phyloP scores from a whole-genome alignment of 2,888 invertebrate genomes.

The Drosophila hamatofila region DNA sequence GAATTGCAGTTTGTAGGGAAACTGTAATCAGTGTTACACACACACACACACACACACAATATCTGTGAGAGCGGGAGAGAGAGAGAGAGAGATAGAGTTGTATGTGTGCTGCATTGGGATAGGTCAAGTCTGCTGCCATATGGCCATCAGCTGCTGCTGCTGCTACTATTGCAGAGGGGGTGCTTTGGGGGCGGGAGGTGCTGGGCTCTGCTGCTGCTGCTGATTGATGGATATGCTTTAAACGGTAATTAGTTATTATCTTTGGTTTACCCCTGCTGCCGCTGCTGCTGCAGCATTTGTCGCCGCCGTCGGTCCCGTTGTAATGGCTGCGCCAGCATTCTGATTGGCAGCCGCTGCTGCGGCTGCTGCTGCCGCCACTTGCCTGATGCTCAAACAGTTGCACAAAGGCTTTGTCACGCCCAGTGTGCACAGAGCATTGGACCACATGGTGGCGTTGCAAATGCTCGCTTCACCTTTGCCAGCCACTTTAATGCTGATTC shows the following conservation, averaged over 20 bases:
- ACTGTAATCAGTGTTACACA: slow-evolving; percentile 45
- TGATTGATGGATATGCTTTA: slow-evolving; percentile 18
- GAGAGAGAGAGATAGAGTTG: slow-evolving; percentile 15
- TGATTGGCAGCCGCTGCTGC: slow-evolving; percentile 82
- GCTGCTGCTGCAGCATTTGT: slow-evolving; percentile 56
- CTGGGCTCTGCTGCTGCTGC: not conserved
- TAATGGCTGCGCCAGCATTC: slow-evolving; percentile 71
- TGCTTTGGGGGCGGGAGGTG: slow-evolving; percentile 11
- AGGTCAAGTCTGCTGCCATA: slow-evolving; percentile 76
- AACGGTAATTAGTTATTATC: slow-evolving; percentile 23
- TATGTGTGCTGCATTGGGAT: slow-evolving; percentile 61
- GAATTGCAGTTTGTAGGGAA: slow-evolving; percentile 46
- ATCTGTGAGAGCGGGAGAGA: slow-evolving; percentile 18
- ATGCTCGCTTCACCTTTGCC: slow-evolving; percentile 76
- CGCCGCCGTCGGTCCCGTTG: slow-evolving; percentile 77
- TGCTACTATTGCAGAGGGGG: slow-evolving; percentile 43
- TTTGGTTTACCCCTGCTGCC: slow-evolving; percentile 76
- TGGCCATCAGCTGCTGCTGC: slow-evolving; percentile 63
- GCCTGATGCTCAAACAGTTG: slow-evolving; percentile 85
- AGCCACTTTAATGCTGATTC: slow-evolving; percentile 77
- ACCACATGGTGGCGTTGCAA: slow-evolving; percentile 83
- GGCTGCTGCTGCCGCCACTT: slow-evolving; percentile 84
- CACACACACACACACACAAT: slow-evolving; percentile 21
- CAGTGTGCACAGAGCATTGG: slow-evolving; percentile 85
- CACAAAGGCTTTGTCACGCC: slow-evolving; percentile 86